Evolutionary conservation across 2,797 vertebrate genomes (phyloP), one percentile per base, ranked within the genome.

Genomic region (Lepilemur ruficaudatus): DNA sequence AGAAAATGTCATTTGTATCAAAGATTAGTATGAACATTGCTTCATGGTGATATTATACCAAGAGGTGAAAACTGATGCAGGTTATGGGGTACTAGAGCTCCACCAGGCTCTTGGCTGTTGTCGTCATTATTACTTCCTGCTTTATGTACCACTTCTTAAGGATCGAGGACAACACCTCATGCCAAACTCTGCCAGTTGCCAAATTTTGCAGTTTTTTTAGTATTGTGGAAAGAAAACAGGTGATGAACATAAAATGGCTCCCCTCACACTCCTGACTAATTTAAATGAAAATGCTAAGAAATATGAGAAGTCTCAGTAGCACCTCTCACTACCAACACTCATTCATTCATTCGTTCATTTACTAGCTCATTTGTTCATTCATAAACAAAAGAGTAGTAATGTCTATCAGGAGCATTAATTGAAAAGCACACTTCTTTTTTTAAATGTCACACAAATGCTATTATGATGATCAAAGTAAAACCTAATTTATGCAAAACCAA

Each of bases 261-360:
- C 23, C 10, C 15, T 7, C n/a, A 89, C 6, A 55, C 23, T 73
- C 7, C 8, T 48, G 46, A 67, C 20, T 81, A 70, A 38, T 83
- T 89, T 57, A 79, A 94, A 83, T 75, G 30, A 75, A 92, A 94
- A 65, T 96, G 76, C 65, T 59, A 61, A 80, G 28, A 3, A 55
- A 9, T 22, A 38, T 52, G 25, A 61, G 59, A 79, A 65, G 14
- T 0, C 8, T 82, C 3, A 20, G 7, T 50, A 69, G 82, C 23
- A n/a, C 20, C 55, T 61, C 48, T 91, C 70, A 83, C 52, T 63
- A 3, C 7, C 52, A 76, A 30, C 69, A 52, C 20, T 78, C 3
- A 46, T 2, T 72, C 80, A 72, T 48, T 81, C n/a, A 52, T 41
- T 70, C 32, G 52, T 41, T 48, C 41, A 32, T 38, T 92, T 35